Evolutionary conservation across 2,113 vertebrate species (phyloP), one percentile per base, ranked within the genome.

Genomic region (Cisticola juncidis): DNA sequence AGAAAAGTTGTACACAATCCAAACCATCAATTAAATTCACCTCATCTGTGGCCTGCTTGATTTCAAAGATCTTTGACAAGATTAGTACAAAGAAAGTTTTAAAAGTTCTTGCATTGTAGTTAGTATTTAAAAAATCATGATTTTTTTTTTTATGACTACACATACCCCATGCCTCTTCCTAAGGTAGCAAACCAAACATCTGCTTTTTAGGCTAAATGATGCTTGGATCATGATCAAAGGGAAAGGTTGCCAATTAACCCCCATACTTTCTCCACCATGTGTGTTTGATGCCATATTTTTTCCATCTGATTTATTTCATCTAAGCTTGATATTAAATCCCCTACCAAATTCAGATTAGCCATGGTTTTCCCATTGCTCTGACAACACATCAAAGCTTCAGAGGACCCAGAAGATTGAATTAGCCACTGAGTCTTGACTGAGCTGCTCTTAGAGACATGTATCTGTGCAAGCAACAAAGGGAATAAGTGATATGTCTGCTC

Each of bases 231-330:
- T 0, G 93, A 97, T 96, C 95, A 97, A 96, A 96, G 64, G 82
- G 36, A 96, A 96, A 88, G 78, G 47, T 78, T 95, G 68, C 92
- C 88, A 96, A 94, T 97, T 96, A 97, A 93, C 92, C 71, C 78
- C 71, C 35, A 11, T 48, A 88, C 80, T 95, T 33, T 86, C 92
- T 74, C 28, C 11, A 73, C 74, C 71, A 51, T 74, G 74, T 93
- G 81, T 6, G 16, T 88, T 94, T 88, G 90, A 96, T 93, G 85
- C 64, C 60, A 56, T 58, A 38, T 83, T 94, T 96, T 94, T 97
- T 90, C 68, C 47, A 92, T 95, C 84, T 93, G 60, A 95, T 88
- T 94, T 94, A 83, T 90, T 96, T 95, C 56, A 86, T 90, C 71
- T 61, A 38, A 58, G 50, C 35, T 94, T 83, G 66, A 90, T 95